Base-by-base conservation (phyloP, 2,113 vertebrate species). In the Phainopepla nitens region DNA sequence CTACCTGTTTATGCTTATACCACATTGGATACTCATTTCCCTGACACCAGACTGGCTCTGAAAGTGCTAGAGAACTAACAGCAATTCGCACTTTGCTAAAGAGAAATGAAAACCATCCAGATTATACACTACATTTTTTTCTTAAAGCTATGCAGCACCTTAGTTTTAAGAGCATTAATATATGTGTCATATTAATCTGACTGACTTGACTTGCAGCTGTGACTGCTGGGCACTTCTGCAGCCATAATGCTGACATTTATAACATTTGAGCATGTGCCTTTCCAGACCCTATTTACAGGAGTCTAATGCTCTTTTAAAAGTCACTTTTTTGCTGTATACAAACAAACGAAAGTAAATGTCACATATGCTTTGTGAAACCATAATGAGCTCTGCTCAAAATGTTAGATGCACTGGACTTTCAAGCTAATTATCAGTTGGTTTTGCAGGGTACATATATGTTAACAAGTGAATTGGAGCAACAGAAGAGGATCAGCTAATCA, bases 321-420 rank as follows among this genome's bases (percentile, higher is more conserved):
- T 65, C 45, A 29, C 31, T 58, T 70, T 72, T 89, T 91, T 65
- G 4, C 76, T 86, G 29, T 80, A 35, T 80, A 66, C 58, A 90
- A 95, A 86, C 79, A 92, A 89, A 93, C 35, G 45, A 90, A 94
- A 93, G 58, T 54, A 93, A 96, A 96, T 93, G 94, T 92, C 95
- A 89, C 22, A 66, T 78, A 81, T 14, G 27, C 60, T 93, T 93
- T 90, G 33, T 83, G 86, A 93, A 96, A 92, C 3, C 25, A 27
- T 90, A 88, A 93, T 54, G 54, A 95, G 79, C 36, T 61, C 71
- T 83, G 51, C 17, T 45, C 29, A 88, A 91, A 90, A 86, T 31
- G 35, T 66, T 92, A 86, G 75, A 92, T 0, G 1, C 16, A 18
- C 9, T 68, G 61, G 72, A 87, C 36, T 1, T 57, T 85, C 41